Base-by-base conservation (phyloP, 2,797 vertebrate species). In the Triplophysa yarkandensis region DNA sequence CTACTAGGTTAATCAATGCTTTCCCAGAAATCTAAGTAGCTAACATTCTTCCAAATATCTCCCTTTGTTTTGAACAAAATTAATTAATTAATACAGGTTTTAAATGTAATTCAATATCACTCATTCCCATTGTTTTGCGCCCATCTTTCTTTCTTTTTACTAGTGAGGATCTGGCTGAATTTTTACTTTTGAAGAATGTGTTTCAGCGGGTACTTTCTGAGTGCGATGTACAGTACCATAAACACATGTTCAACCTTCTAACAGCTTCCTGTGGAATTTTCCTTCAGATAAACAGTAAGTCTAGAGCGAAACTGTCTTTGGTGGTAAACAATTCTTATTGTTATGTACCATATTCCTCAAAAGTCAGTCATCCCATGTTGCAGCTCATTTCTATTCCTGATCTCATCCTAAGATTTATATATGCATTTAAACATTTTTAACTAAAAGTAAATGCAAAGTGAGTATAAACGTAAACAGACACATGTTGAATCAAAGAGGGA, bases 391-490 rank as follows among this genome's bases (percentile, higher is more conserved):
- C n/a, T n/a, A n/a, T n/a, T n/a, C n/a, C n/a, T n/a, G n/a, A n/a
- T n/a, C n/a, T n/a, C n/a, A n/a, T n/a, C n/a, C n/a, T n/a, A n/a
- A n/a, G n/a, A n/a, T n/a, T n/a, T 39, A 11, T 39, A 39, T 46
- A 46, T 46, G 44, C 44, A 6, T 46, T 46, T 13, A 39, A 39
- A 39, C 36, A 9, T 39, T 39, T 36, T 11, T 9, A 11, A 39
- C 11, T 1, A 2, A 39, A 39, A 4, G 17, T 46, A n/a, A n/a
- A 6, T 11, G 10, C 2, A 1, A 23, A 52, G 48, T 25, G 21
- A n/a, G n/a, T 52, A 23, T 52, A 13, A 25, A 30, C 61, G 39
- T 73, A 87, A 85, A 76, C 76, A 88, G 0, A 79, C 34, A 78
- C 77, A 77, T 67, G 48, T 34, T 54, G 11, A 57, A 64, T 64